Base-by-base conservation (phyloP, 2,797 vertebrate genomes). In the Meda fulgida region DNA sequence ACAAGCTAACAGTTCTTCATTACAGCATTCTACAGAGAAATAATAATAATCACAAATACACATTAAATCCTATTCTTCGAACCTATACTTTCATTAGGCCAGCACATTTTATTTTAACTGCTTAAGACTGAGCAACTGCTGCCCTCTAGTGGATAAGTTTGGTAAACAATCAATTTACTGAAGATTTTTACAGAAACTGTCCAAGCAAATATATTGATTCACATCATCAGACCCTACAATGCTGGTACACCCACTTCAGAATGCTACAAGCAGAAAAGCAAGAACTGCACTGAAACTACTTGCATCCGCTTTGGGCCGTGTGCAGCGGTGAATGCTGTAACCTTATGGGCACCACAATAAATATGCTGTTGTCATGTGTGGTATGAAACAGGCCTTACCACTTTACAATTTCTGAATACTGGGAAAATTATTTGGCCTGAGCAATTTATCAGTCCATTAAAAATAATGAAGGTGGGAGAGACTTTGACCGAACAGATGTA, bases 1-100 rank as follows among this genome's bases (percentile, higher is more conserved):
- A 95, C 95, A 95, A 97, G 96, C 97, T 97, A 97, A 98, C 97
- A 97, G 97, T 97, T 99, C 97, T 99, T 98, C 97, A 98, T 97
- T 97, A 97, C 97, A 99, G 96, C 95, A 95, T 96, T 97, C 97
- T 98, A 89, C 81, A 88, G 69, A n/a, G n/a, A n/a, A n/a, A n/a
- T n/a, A n/a, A n/a, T n/a, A n/a, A n/a, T n/a, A n/a, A n/a, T n/a
- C n/a, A n/a, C 7, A 43, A n/a, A 82, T 29, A 51, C n/a, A 81
- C 10, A 60, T 26, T 16, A 29, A 72, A 34, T 21, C 3, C 67
- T 29, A 76, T 4, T 26, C 0, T 21, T 1, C 55, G 21, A 83
- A 7, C 19, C 0, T 9, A 34, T 8, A 72, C 66, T 63, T 16
- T 7, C 3, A 51, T 6, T 26, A n/a, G 34, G 23, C 0, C 48